Percentiles rank a stretch among this genome's conserved stretches.
Conservation (phyloP, 2,113 vertebrate species). For the Paradoxurus hermaphroditus region DNA sequence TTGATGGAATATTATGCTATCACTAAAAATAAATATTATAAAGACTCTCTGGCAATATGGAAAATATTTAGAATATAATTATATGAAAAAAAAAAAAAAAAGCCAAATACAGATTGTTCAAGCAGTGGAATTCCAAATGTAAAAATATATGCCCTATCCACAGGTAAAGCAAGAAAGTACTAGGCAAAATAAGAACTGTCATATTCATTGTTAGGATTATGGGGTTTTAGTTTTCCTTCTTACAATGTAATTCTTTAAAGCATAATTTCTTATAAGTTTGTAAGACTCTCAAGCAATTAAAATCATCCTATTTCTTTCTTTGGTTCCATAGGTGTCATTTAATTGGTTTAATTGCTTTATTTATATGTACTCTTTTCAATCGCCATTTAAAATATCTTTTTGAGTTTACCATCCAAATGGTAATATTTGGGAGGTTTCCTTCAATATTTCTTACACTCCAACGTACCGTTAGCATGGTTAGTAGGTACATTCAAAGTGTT, state of each 20-base stretch:
- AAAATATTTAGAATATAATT: conserved; percentile 23
- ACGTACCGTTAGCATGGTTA: background rate
- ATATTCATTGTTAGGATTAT: background rate
- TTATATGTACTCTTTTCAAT: background rate
- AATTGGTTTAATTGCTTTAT: background rate
- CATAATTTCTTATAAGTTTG: background rate
- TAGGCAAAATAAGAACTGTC: background rate
- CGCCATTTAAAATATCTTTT: background rate
- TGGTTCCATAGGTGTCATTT: background rate
- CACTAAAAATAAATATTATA: background rate
- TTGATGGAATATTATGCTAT: conserved; percentile 11
- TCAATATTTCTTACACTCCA: background rate
- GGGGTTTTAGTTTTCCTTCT: background rate
- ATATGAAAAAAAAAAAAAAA: background rate
- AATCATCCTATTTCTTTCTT: background rate
- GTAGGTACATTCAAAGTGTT: background rate
- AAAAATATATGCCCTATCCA: background rate
- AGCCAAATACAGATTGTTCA: background rate
- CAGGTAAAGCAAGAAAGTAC: background rate
- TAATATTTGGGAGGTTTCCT: background rate
- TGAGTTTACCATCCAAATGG: background rate
- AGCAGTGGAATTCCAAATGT: conserved; percentile 6
- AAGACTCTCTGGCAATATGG: background rate
- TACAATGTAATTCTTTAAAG: background rate
- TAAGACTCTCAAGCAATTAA: conserved; percentile 23